Conservation (phyloP, 64 coral and sea anemone genomes). For the Stylophora pistillata region DNA sequence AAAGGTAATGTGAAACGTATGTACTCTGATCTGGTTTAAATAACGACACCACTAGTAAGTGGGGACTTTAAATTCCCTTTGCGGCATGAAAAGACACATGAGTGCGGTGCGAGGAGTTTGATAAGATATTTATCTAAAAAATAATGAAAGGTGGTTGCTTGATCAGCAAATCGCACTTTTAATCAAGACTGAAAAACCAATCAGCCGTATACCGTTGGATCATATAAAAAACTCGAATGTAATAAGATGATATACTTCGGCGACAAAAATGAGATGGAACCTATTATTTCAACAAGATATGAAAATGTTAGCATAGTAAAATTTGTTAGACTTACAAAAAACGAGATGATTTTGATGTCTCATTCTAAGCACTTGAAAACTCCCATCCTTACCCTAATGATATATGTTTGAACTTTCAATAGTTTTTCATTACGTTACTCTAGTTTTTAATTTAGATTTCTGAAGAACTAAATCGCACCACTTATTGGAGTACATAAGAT, state of each 20-base stretch:
- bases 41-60: slow-evolving; percentile 5
- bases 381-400: not conserved
- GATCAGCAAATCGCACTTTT: not conserved
- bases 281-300: not conserved
- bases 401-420: not conserved
- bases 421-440: not conserved
- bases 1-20: not conserved
- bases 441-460: not conserved
- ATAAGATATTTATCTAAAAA: not conserved
- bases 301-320: not conserved
- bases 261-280: not conserved
- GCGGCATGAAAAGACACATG: not conserved
- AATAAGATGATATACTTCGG: not conserved
- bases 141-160: not conserved
- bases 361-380: not conserved
- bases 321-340: slow-evolving; percentile 34
- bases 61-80: slow-evolving; percentile 10
- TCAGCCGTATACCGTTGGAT: not conserved
- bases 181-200: slow-evolving; percentile 14
- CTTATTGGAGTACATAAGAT: not conserved
- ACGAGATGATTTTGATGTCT: slow-evolving; percentile 7
- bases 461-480: not conserved
- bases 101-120: not conserved
- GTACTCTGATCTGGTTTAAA: not conserved
- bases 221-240: not conserved